Conservation (phyloP, 2,888 invertebrate species). For the Sisyra terminalis region DNA sequence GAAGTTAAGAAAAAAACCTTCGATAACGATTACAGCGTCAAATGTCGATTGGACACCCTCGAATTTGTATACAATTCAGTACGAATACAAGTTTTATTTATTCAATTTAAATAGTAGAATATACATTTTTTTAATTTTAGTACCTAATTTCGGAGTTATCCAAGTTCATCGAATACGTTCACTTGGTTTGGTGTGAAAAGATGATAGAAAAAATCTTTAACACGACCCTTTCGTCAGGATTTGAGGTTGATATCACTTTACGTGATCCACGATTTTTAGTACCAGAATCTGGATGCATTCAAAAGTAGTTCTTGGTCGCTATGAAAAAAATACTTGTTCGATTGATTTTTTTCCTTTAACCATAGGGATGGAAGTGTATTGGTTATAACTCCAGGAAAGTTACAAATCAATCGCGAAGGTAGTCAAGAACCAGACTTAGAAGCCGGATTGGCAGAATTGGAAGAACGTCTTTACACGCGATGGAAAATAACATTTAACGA, state of each 20-base stretch:
- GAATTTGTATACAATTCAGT: slow-evolving; percentile 68
- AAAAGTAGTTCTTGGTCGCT: background rate
- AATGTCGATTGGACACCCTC: slow-evolving; percentile 50
- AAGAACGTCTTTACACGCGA: slow-evolving; percentile 63
- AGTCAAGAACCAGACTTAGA: slow-evolving; percentile 55
- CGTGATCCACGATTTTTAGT: too few relatives aligned
- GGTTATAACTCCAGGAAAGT: slow-evolving; percentile 53
- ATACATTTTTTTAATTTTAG: background rate
- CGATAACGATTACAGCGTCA: slow-evolving; percentile 49
- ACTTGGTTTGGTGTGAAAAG: too few relatives aligned
- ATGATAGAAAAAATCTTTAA: too few relatives aligned
- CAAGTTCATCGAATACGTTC: too few relatives aligned
- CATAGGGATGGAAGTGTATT: slow-evolving; percentile 38
- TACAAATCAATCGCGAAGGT: slow-evolving; percentile 52
- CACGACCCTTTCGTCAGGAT: too few relatives aligned
- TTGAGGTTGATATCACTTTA: too few relatives aligned
- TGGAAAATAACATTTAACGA: slow-evolving; percentile 51
- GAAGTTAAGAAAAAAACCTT: slow-evolving; percentile 59
- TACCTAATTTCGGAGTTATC: too few relatives aligned
- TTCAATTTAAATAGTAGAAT: background rate
- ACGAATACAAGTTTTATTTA: slow-evolving; percentile 13
- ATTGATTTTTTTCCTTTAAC: background rate
- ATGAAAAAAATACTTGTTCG: background rate
- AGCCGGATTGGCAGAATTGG: slow-evolving; percentile 66
- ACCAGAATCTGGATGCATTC: background rate